Percentiles rank a stretch among this genome's conserved stretches.
phyloP scores from a whole-genome alignment of 2,888 invertebrate species.

The Steinernema hermaphroditum region DNA sequence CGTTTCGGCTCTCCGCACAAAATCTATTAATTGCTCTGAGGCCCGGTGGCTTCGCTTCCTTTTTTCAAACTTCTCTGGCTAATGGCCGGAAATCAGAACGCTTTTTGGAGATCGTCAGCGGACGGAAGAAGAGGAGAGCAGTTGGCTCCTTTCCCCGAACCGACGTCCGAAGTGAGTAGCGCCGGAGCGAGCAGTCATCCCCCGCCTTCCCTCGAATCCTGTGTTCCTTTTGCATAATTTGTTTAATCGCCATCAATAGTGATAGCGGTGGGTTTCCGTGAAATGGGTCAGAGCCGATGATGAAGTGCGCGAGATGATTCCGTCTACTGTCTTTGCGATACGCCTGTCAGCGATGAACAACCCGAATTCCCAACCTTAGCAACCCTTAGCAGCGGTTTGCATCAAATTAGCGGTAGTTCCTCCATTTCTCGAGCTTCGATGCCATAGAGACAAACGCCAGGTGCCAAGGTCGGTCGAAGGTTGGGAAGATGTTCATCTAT shows the following conservation, averaged over 20 bases:
- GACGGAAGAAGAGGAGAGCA: constrained; percentile 13
- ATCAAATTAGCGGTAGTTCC: not conserved
- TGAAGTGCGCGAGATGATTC: constrained; percentile 13
- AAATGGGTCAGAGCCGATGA: constrained; percentile 21
- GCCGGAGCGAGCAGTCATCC: not conserved
- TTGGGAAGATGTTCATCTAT: constrained; percentile 14
- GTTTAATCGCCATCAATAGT: not conserved
- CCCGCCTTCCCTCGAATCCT: not conserved
- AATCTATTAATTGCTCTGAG: not conserved
- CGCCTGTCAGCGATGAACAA: constrained; percentile 20
- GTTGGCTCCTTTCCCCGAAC: not conserved
- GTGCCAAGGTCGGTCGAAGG: constrained; percentile 22
- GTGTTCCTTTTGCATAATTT: constrained; percentile 17
- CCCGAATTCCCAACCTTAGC: constrained; percentile 13
- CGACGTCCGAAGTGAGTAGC: constrained; percentile 1
- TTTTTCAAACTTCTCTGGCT: constrained; percentile 2
- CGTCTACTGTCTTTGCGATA: not conserved
- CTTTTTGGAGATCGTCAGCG: constrained; percentile 18
- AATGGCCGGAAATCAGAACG: constrained; percentile 28
- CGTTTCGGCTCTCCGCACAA: not conserved
- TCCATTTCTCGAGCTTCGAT: not conserved
- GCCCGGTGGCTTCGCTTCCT: constrained; percentile 4
- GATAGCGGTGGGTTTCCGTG: constrained; percentile 5
- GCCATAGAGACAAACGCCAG: constrained; percentile 14
- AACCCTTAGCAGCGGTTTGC: constrained; percentile 11